phyloP scores from a whole-genome alignment of 2,113 vertebrate species.

The Synodontis membranacea region DNA sequence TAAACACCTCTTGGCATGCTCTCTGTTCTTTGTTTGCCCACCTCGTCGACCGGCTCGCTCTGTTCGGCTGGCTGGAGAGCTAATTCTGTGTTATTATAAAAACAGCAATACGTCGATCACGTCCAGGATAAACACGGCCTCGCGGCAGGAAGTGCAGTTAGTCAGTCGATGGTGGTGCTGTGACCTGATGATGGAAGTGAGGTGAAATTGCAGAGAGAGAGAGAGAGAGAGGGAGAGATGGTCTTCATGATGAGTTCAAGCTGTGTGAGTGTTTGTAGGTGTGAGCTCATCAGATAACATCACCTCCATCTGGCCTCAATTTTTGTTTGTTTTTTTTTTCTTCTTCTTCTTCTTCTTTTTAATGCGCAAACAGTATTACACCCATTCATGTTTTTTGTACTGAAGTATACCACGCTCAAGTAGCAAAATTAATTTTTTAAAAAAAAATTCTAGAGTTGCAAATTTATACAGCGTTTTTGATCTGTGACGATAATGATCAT shows the following conservation, averaged over 20 bases:
- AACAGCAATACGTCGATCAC: conserved; percentile 21
- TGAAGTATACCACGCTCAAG: not conserved
- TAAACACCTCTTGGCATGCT: conserved; percentile 25
- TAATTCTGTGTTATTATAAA: conserved; percentile 35
- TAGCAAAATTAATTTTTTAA: not conserved
- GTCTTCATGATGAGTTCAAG: conserved; percentile 25
- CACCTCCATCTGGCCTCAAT: conserved; percentile 63
- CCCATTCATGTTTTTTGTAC: not conserved
- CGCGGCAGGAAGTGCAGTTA: conserved; percentile 15
- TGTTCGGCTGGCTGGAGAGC: conserved; percentile 16
- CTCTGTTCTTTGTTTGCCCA: not conserved
- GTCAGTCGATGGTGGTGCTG: conserved; percentile 20
- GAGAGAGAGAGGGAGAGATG: not conserved
- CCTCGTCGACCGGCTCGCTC: not conserved
- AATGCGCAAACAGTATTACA: not conserved
- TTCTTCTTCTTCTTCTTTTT: conserved; percentile 26
- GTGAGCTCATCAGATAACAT: conserved; percentile 63
- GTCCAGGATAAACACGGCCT: conserved; percentile 35
- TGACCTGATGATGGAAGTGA: conserved; percentile 28
- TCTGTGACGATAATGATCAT: no score
- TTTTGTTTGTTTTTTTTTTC: not conserved
- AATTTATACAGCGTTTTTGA: not conserved
- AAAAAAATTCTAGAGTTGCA: not conserved
- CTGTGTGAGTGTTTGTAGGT: conserved; percentile 47
- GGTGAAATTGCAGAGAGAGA: not conserved